phyloP scores from a whole-genome alignment of 2,888 invertebrate genomes.

The Augochlorella aurata region DNA sequence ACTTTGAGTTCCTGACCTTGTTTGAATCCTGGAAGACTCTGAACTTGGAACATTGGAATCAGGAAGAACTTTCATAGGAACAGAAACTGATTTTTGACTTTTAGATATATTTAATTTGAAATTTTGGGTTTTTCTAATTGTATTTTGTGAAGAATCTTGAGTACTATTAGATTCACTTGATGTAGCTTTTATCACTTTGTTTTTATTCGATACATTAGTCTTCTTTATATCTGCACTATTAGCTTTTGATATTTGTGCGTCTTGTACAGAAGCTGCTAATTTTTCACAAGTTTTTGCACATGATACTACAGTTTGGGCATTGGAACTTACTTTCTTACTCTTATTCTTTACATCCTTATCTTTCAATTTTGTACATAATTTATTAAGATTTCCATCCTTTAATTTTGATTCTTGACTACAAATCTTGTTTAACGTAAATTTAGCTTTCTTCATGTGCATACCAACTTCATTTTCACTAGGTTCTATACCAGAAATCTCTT shows the following conservation, averaged over 20 bases:
- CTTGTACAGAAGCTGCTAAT: constrained; percentile 53
- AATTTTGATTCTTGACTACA: constrained; percentile 63
- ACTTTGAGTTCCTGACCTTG: constrained; percentile 76
- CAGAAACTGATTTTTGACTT: constrained; percentile 69
- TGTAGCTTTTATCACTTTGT: constrained; percentile 47
- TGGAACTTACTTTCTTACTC: constrained; percentile 58
- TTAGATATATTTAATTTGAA: constrained; percentile 57
- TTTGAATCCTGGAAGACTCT: constrained; percentile 81
- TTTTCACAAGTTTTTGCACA: constrained; percentile 57
- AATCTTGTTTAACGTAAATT: constrained; percentile 65
- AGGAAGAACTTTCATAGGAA: constrained; percentile 78
- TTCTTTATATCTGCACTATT: constrained; percentile 58
- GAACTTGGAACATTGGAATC: constrained; percentile 76
- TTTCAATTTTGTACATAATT: constrained; percentile 56
- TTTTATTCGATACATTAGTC: constrained; percentile 56
- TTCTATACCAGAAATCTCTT: constrained; percentile 79
- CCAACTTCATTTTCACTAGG: constrained; percentile 72
- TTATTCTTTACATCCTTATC: constrained; percentile 66
- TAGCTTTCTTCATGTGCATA: constrained; percentile 72
- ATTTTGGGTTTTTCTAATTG: constrained; percentile 53
- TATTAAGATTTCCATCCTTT: constrained; percentile 54
- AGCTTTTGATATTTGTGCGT: constrained; percentile 64
- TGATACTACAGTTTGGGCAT: constrained; percentile 49
- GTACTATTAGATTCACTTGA: constrained; percentile 41
- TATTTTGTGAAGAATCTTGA: constrained; percentile 58